These are phyloP conservation scores for Drosophila vallismaia DNA, from an alignment of 2,888 invertebrate genomes.

Conservation along the genomic window DNA sequence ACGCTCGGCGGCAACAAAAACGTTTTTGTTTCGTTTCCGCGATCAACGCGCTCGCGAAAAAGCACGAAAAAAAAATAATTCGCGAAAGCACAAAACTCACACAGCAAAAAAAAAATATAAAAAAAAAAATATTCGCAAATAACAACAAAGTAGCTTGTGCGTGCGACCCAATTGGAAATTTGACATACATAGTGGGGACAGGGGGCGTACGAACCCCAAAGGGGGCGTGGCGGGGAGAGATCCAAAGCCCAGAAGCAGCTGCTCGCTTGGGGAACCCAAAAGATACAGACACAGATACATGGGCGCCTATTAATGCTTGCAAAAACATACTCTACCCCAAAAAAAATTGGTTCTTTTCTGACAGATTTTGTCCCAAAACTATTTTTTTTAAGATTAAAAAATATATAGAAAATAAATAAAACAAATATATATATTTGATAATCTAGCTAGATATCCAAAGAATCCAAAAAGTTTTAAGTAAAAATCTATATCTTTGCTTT, in stretches of 20 bases:
- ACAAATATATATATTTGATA: no score
- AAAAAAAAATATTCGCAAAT: conserved; percentile 14
- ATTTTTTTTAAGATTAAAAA: not conserved
- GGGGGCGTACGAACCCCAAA: not conserved
- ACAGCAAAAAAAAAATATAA: not conserved
- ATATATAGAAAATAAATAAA: no score
- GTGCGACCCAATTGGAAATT: conserved; percentile 78
- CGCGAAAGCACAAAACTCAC: conserved; percentile 42
- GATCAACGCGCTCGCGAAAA: conserved; percentile 63
- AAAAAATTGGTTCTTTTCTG: not conserved
- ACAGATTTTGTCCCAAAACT: not conserved
- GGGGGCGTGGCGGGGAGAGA: not conserved
- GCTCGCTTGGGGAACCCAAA: conserved; percentile 12
- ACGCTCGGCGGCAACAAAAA: conserved; percentile 21
- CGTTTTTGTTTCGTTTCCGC: conserved; percentile 73
- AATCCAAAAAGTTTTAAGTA: no score
- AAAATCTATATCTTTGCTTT: not conserved
- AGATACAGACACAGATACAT: not conserved
- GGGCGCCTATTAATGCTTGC: conserved; percentile 11
- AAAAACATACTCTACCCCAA: conserved; percentile 15
- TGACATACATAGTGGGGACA: conserved; percentile 53
- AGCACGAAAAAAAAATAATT: conserved; percentile 40
- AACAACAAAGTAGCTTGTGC: conserved; percentile 46
- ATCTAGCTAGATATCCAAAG: no score
- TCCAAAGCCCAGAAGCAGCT: conserved; percentile 22